Evolutionary conservation across 2,113 vertebrate species (phyloP), one percentile per base, ranked within the genome.

Genomic region (Psilopsiagon aymara): DNA sequence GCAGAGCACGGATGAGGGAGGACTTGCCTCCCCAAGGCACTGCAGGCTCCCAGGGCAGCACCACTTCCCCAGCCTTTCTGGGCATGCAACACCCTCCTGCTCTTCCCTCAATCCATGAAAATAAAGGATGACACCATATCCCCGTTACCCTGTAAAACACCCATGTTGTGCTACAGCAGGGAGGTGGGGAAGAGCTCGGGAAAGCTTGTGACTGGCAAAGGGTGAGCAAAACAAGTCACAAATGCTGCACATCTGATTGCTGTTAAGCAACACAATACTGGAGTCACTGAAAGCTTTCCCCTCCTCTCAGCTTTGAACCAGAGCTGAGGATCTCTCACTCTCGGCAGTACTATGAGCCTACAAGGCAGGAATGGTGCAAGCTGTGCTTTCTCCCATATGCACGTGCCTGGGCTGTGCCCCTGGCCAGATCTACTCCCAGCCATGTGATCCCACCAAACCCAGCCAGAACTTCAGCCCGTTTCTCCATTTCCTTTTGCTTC

Each of bases 131-230:
- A 39, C 51, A 25, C 17, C 75, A 55, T 62, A 28, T n/a, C 14
- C 41, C 66, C 1, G 0, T 10, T 8, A n/a, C 39, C n/a, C 64
- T 41, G 64, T 9, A 46, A 35, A 53, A 64, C 46, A 49, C 10
- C 37, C 12, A 2, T 6, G 17, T 2, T n/a, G n/a, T 9, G 44
- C 37, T 52, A 76, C 0, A 1, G 35, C 7, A 1, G 43, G 68
- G 71, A 78, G 37, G 39, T n/a, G 35, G 86, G 73, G 71, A 74
- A 85, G 20, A 55, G 63, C 44, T 76, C 1, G 0, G 49, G 76
- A 35, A 27, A 69, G 64, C 88, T 78, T 53, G 60, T 46, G 86
- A 63, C 68, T 10, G 21, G 33, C 0, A 1, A 47, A 70, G 76
- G 60, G 55, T 1, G 46, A 93, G 64, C 64, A 86, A 84, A 94